phyloP scores from a whole-genome alignment of 1,140 invertebrate species.

The Rhagoletis zephyria region DNA sequence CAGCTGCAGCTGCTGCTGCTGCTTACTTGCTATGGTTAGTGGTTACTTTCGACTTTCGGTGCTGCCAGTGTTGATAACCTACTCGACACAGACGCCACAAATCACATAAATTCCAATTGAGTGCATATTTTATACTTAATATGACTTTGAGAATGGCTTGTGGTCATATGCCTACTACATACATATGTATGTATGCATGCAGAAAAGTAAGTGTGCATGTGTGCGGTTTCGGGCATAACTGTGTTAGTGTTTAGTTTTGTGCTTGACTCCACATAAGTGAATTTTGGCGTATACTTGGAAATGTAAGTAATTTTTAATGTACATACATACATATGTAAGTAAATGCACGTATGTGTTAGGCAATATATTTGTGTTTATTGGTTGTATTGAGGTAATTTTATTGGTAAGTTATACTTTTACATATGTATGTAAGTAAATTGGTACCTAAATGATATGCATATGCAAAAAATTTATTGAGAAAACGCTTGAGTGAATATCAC shows the following conservation, averaged over 20 bases:
- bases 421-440: no score
- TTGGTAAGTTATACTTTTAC: no score
- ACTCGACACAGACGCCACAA: slow-evolving; percentile 61
- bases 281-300: background rate
- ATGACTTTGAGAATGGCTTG: slow-evolving; percentile 41
- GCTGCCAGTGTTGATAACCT: slow-evolving; percentile 41
- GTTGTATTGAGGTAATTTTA: no score
- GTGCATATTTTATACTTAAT: slow-evolving; percentile 65
- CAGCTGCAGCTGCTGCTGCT: background rate
- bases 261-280: slow-evolving; percentile 46
- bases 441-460: no score
- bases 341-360: no score
- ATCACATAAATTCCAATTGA: slow-evolving; percentile 73
- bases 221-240: background rate
- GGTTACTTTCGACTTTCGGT: background rate
- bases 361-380: no score
- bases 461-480: no score
- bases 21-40: background rate
- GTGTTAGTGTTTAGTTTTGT: slow-evolving; percentile 2
- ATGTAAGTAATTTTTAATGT: background rate
- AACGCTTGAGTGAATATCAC: no score
- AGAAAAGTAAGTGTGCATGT: background rate
- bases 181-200: background rate
- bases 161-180: background rate
- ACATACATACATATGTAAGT: no score